Conservation (phyloP, 1,140 invertebrate genomes). For the Oryctes rhinoceros region DNA sequence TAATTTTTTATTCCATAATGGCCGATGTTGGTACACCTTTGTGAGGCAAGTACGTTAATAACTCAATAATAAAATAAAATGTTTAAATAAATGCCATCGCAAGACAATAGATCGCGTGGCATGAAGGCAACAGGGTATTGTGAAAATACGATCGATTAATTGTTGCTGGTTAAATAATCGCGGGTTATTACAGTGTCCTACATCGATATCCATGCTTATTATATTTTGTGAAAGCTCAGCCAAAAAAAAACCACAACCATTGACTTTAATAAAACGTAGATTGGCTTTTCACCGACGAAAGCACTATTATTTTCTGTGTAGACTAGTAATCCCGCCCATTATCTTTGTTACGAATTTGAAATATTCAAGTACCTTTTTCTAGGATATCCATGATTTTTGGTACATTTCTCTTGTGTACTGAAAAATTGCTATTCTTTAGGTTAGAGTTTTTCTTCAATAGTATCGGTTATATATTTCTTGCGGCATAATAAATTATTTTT, state of each 20-base stretch:
- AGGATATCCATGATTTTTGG: no score
- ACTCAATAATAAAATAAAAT: slow-evolving; percentile 38
- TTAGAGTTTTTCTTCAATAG: no score
- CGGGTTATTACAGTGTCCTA: slow-evolving; percentile 23
- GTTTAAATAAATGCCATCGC: slow-evolving; percentile 10
- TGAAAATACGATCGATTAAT: slow-evolving; percentile 26
- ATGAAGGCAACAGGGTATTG: background rate
- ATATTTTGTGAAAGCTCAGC: slow-evolving; percentile 32
- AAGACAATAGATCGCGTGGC: background rate
- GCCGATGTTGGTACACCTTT: background rate
- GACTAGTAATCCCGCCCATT: no score
- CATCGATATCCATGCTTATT: background rate
- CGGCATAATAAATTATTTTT: no score
- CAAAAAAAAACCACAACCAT: background rate
- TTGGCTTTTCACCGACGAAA: background rate
- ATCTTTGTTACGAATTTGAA: no score
- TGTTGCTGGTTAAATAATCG: slow-evolving; percentile 4
- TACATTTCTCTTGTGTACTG: no score
- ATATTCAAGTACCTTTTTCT: no score
- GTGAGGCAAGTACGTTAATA: background rate
- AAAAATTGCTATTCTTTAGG: no score
- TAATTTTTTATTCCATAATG: background rate
- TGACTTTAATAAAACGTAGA: slow-evolving; percentile 7
- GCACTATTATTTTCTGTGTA: no score
- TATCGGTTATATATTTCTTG: no score